Percentiles rank a stretch among this genome's conserved stretches.
Conservation (phyloP, 2,113 vertebrate species). For the Genyomyrus donnyi region DNA sequence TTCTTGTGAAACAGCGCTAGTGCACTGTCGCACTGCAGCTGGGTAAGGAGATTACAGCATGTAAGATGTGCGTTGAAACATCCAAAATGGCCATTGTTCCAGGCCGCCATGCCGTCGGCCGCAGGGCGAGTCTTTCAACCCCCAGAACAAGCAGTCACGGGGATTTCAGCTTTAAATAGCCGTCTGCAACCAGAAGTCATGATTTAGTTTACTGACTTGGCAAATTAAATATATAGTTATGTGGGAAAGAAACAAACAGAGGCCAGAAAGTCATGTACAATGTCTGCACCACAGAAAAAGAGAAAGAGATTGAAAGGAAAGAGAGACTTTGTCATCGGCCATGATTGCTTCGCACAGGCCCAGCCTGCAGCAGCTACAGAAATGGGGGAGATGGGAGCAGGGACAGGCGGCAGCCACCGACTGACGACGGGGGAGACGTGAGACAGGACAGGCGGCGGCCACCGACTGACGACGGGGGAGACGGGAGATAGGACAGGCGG, state of each 20-base stretch:
- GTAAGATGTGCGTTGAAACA: not conserved
- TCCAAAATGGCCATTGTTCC: not conserved
- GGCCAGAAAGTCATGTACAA: not conserved
- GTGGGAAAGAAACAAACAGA: not conserved
- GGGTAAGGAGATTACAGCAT: not conserved
- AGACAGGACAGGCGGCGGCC: not conserved
- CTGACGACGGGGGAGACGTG: not conserved
- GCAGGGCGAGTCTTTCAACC: not conserved
- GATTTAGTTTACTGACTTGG: slow-evolving; percentile 4
- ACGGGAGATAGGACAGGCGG: no score
- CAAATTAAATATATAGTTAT: not conserved
- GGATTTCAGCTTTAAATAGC: not conserved
- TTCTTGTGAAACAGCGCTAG: slow-evolving; percentile 39
- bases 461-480: no score
- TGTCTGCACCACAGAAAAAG: not conserved
- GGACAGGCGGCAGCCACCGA: no score
- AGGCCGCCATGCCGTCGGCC: not conserved
- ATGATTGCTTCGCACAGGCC: not conserved
- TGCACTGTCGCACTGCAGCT: not conserved
- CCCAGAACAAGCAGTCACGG: not conserved
- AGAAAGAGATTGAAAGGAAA: not conserved
- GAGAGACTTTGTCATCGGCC: not conserved
- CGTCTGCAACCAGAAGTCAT: not conserved
- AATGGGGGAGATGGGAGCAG: not conserved
- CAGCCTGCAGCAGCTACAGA: not conserved